Evolutionary conservation across 2,888 invertebrate genomes (phyloP).

Genomic region (Hypercompe scribonia): DNA sequence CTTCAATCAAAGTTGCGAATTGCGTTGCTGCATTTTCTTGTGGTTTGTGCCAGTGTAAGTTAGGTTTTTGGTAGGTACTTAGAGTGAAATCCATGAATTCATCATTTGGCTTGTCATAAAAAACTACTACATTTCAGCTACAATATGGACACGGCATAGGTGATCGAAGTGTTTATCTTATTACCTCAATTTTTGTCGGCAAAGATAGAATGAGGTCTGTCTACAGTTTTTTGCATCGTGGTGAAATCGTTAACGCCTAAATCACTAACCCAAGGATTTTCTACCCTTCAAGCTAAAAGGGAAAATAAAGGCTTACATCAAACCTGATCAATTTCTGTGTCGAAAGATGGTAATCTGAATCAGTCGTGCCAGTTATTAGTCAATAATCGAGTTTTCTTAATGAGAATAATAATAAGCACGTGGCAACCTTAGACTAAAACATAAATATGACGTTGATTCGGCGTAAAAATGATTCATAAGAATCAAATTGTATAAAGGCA

Average conservation of each 20-base stretch:
- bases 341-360: not conserved
- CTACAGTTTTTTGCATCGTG: not conserved
- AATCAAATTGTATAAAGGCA: not conserved
- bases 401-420: not conserved
- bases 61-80: not conserved
- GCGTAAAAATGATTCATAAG: not conserved
- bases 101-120: not conserved
- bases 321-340: not conserved
- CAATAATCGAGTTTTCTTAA: not conserved
- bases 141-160: not conserved
- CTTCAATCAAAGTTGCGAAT: not conserved
- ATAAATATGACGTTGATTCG: too few species aligned
- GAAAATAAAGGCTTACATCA: not conserved
- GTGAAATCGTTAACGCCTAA: not conserved
- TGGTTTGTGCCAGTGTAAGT: not conserved
- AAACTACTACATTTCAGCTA: not conserved
- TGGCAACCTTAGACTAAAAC: slow-evolving; percentile 7
- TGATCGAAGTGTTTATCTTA: too few species aligned
- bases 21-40: not conserved
- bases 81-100: not conserved
- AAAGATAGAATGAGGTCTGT: not conserved
- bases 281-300: not conserved
- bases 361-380: not conserved
- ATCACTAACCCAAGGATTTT: not conserved
- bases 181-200: not conserved